Evolutionary conservation across 2,113 vertebrate genomes (phyloP).

Genomic region (Lagopus leucura): DNA sequence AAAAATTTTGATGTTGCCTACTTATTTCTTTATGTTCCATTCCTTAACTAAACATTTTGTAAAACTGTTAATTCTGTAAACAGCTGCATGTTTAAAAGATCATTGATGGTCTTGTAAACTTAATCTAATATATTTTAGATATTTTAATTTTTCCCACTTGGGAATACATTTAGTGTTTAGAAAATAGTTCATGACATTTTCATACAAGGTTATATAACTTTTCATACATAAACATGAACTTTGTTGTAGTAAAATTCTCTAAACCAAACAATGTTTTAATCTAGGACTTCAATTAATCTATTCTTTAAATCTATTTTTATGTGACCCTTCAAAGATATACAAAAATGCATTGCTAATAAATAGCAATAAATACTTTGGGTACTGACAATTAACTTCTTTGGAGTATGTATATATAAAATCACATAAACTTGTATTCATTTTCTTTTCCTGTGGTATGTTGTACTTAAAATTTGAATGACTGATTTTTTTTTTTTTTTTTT

Average conservation of each 20-base stretch:
- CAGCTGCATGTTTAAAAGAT: slow-evolving; percentile 92
- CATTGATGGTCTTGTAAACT: slow-evolving; percentile 83
- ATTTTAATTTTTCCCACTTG: slow-evolving; percentile 85
- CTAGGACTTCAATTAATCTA: slow-evolving; percentile 86
- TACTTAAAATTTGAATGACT: slow-evolving; percentile 82
- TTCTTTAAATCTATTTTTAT: slow-evolving; percentile 90
- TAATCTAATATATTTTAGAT: slow-evolving; percentile 88
- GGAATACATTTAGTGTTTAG: slow-evolving; percentile 84
- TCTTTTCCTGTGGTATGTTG: slow-evolving; percentile 86
- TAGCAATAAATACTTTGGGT: slow-evolving; percentile 91
- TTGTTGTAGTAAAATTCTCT: slow-evolving; percentile 85
- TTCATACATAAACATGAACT: slow-evolving; percentile 87
- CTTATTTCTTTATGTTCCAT: slow-evolving; percentile 81
- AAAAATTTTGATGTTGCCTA: slow-evolving; percentile 77
- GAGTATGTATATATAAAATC: slow-evolving; percentile 87
- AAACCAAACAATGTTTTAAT: slow-evolving; percentile 84
- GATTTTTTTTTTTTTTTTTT: slow-evolving; percentile 63
- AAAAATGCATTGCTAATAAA: slow-evolving; percentile 86
- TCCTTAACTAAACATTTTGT: slow-evolving; percentile 82
- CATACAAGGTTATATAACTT: slow-evolving; percentile 88
- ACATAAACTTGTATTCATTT: slow-evolving; percentile 85
- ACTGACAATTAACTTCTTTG: slow-evolving; percentile 86
- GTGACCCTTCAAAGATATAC: slow-evolving; percentile 88
- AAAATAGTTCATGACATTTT: slow-evolving; percentile 82
- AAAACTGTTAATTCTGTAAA: slow-evolving; percentile 86